These are phyloP conservation scores for Lordiphosa fenestrarum DNA, from an alignment of 2,888 invertebrate genomes.

Conservation along the genomic window DNA sequence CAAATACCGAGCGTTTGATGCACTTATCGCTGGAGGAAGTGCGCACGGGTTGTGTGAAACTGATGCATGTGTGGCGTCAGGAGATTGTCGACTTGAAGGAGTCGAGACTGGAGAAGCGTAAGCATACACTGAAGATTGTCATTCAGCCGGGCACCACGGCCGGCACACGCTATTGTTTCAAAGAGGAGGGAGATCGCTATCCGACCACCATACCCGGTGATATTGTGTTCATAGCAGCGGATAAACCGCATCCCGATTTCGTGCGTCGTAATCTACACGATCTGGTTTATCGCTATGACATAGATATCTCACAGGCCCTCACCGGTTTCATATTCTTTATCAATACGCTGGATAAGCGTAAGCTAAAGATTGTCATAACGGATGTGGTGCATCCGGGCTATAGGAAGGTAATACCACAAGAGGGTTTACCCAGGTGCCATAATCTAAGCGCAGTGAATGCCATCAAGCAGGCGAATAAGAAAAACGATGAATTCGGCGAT, in stretches of 20 bases:
- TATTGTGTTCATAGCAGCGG: slow-evolving; percentile 87
- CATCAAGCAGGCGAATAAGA: slow-evolving; percentile 81
- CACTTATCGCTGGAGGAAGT: slow-evolving; percentile 84
- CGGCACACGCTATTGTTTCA: slow-evolving; percentile 87
- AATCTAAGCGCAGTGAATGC: slow-evolving; percentile 80
- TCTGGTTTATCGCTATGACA: slow-evolving; percentile 83
- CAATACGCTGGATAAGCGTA: slow-evolving; percentile 86
- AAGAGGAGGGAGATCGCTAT: slow-evolving; percentile 90
- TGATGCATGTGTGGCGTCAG: slow-evolving; percentile 89
- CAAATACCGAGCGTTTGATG: slow-evolving; percentile 82
- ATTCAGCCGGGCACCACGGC: slow-evolving; percentile 88
- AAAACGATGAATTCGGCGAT: slow-evolving; percentile 82
- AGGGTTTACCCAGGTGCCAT: slow-evolving; percentile 87
- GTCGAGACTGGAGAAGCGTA: slow-evolving; percentile 83
- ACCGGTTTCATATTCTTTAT: slow-evolving; percentile 86
- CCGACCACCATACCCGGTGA: slow-evolving; percentile 86
- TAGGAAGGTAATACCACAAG: slow-evolving; percentile 85
- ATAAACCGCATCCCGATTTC: slow-evolving; percentile 86
- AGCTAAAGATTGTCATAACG: slow-evolving; percentile 85
- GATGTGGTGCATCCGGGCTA: slow-evolving; percentile 87
- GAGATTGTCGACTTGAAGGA: slow-evolving; percentile 85
- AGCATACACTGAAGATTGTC: slow-evolving; percentile 88
- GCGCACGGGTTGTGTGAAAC: slow-evolving; percentile 89
- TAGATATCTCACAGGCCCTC: slow-evolving; percentile 86
- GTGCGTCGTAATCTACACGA: slow-evolving; percentile 84